Evolutionary conservation across 2,888 invertebrate species (phyloP), one percentile per base, ranked within the genome.

Genomic region (Synanthedon andrenaeformis): DNA sequence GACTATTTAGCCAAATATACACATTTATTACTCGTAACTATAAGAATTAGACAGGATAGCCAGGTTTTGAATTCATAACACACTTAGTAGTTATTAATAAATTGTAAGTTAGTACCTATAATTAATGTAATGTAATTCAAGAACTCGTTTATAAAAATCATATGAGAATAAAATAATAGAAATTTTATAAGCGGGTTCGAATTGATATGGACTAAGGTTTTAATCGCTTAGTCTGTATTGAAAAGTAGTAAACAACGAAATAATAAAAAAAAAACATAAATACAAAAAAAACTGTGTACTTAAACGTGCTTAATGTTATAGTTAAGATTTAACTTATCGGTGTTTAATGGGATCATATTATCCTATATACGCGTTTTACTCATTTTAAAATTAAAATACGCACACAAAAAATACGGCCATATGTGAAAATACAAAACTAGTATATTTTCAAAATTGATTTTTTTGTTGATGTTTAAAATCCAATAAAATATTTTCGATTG

Each of bases 21-120:
- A 74, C 67, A 74, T 75, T 83, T 80, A 76, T 81, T 75, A 74
- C 64, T 73, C 78, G 73, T 85, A 83, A 74, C 72, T 53, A 69
- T 85, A 82, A 85, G 78, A 58, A 55, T 70, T 88, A 88, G 87
- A 72, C 88, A 88, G 70, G 87, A 88, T 88, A 88, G 83, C 82
- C 87, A 86, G 84, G 88, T 86, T 88, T 88, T 88, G 78, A 83
- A 84, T 86, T 86, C 61, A 75, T 69, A 82, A 73, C 76, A 75
- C 82, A 83, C 78, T 78, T 74, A 76, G 68, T 75, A 81, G 76
- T 72, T 67, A 63, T 72, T 72, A 71, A 69, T 68, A 66, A 79
- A 81, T 61, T 64, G 73, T 85, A 85, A 85, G 81, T 78, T 79
- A 85, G 79, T 61, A 64, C 10, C 2, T 35, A 35, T 84, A 82